Evolutionary conservation across 2,888 invertebrate genomes (phyloP).

Genomic region (Rhopalosiphum nymphaeae): DNA sequence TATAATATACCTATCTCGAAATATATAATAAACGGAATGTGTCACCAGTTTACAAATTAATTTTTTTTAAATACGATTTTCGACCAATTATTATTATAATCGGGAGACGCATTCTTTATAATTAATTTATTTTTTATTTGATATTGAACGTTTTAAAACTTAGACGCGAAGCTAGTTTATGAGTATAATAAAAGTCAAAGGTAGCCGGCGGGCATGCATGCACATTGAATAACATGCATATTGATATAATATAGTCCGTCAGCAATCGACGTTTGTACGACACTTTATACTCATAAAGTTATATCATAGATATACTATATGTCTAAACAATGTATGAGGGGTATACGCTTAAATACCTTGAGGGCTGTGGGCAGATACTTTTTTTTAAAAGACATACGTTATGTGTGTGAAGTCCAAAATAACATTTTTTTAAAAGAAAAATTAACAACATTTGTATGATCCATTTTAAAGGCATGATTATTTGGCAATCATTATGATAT

Average conservation of each 20-base stretch:
- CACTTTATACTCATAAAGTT: background rate
- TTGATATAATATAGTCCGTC: background rate
- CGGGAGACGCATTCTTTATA: background rate
- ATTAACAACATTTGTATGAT: no score
- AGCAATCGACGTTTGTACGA: background rate
- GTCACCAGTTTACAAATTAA: background rate
- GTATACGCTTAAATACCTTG: no score
- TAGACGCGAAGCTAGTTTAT: background rate
- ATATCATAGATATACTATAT: no score
- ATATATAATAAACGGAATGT: background rate
- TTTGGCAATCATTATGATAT: no score
- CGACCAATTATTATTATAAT: background rate
- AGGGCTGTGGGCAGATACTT: no score
- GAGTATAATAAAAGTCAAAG: background rate
- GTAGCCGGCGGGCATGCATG: no score
- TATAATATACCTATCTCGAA: background rate
- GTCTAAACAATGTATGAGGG: no score
- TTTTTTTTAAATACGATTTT: background rate
- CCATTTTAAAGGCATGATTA: no score
- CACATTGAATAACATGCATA: background rate
- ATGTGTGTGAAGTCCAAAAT: no score
- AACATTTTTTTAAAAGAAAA: no score
- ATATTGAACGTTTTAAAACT: background rate
- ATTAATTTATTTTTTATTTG: background rate
- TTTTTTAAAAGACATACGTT: no score